Percentiles rank a stretch among this genome's conserved stretches.
Conservation (phyloP, 2,113 vertebrate species). For the Platichthys stellatus region DNA sequence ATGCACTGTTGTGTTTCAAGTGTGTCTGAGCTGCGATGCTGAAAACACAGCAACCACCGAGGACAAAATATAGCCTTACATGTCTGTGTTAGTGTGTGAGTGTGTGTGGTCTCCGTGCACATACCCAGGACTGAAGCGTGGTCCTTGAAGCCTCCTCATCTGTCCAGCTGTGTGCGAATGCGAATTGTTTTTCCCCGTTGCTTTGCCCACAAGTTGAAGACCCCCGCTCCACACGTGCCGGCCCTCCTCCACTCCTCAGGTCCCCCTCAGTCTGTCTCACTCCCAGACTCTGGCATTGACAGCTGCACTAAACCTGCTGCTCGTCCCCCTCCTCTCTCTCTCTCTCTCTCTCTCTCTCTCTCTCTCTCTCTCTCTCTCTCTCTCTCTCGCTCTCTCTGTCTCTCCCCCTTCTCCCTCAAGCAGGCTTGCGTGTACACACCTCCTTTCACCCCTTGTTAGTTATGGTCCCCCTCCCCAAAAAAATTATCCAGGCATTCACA, state of each 20-base stretch:
- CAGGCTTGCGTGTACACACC: conserved; percentile 48
- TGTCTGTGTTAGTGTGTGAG: background rate
- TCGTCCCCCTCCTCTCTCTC: conserved; percentile 35
- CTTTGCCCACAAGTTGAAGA: conserved; percentile 72
- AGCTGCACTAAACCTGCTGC: conserved; percentile 58
- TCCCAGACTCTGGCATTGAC: conserved; percentile 65
- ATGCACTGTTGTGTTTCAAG: conserved; percentile 56
- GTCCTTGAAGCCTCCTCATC: conserved; percentile 77
- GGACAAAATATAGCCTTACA: conserved; percentile 13
- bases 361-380: conserved; percentile 25
- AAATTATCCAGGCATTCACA: conserved; percentile 41
- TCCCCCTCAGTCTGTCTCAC: conserved; percentile 60
- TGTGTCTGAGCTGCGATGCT: conserved; percentile 29
- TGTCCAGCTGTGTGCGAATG: conserved; percentile 59
- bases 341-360: conserved; percentile 27
- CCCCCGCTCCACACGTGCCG: conserved; percentile 22
- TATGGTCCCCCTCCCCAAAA: conserved; percentile 30
- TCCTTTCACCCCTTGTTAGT: conserved; percentile 59
- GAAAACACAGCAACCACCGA: conserved; percentile 32
- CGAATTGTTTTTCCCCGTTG: conserved; percentile 44
- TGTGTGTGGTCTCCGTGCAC: conserved; percentile 42
- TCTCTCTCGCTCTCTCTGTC: conserved; percentile 17
- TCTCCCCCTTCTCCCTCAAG: conserved; percentile 31
- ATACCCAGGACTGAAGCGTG: conserved; percentile 78
- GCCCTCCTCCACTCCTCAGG: conserved; percentile 39